Evolutionary conservation across 2,113 vertebrate species (phyloP).

Genomic region (Coreoperca whiteheadi): DNA sequence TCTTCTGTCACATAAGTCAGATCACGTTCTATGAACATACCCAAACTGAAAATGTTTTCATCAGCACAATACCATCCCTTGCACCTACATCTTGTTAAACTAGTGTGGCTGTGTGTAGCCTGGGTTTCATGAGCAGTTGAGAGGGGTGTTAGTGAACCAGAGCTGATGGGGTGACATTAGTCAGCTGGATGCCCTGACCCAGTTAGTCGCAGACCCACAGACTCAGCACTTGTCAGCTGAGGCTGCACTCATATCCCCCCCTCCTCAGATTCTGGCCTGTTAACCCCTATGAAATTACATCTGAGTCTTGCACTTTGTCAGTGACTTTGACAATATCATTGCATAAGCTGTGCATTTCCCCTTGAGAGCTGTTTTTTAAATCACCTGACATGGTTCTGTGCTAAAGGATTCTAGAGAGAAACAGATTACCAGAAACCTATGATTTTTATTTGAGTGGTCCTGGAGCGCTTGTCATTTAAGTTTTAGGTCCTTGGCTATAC

Average conservation of each 20-base stretch:
- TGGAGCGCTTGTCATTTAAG: neutral
- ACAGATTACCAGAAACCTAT: neutral
- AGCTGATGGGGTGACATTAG: conserved; percentile 55
- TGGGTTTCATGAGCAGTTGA: conserved; percentile 30
- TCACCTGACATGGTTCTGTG: neutral
- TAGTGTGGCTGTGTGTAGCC: conserved; percentile 29
- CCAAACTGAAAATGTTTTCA: neutral
- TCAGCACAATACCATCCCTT: neutral
- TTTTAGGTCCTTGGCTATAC: neutral
- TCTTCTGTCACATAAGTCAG: neutral
- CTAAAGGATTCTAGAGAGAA: neutral
- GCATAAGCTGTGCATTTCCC: neutral
- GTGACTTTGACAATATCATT: conserved; percentile 15
- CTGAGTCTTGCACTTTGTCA: conserved; percentile 5
- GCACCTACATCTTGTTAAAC: neutral
- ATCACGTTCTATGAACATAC: neutral
- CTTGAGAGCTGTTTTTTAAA: conserved; percentile 1
- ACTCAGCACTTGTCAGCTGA: conserved; percentile 60
- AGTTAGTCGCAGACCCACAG: conserved; percentile 15
- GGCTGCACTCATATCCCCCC: conserved; percentile 5
- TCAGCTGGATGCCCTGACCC: conserved; percentile 48
- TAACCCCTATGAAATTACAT: conserved; percentile 60
- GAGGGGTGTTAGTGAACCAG: conserved; percentile 35
- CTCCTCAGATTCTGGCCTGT: conserved; percentile 30
- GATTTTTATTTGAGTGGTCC: neutral